phyloP scores from a whole-genome alignment of 2,113 vertebrate species.

The Diphyllodes magnificus region DNA sequence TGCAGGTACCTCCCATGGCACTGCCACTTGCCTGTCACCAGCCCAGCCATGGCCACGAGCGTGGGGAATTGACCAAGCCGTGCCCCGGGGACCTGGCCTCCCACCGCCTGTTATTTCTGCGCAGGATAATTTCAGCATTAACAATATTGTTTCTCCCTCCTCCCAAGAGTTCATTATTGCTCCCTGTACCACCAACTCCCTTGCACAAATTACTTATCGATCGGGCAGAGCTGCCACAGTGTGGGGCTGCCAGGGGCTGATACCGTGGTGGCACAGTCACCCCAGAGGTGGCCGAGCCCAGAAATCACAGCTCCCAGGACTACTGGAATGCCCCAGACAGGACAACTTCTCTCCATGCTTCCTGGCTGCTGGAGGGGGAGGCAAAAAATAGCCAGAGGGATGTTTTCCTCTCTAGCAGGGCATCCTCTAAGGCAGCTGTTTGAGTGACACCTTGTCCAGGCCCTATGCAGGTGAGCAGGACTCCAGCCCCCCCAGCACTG shows the following conservation, averaged over 20 bases:
- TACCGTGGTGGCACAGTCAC: rapidly evolving
- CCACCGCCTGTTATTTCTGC: not conserved
- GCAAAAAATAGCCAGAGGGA: not conserved
- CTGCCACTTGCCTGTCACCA: not conserved
- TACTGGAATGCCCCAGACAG: not conserved
- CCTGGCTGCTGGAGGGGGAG: not conserved
- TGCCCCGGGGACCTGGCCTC: not conserved
- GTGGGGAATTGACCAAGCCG: rapidly evolving
- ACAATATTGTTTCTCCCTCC: conserved; percentile 65
- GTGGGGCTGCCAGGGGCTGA: not conserved
- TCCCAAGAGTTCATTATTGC: conserved; percentile 66
- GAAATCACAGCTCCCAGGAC: not conserved
- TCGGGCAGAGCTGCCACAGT: conserved; percentile 1
- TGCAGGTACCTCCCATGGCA: rapidly evolving
- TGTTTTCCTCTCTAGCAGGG: not conserved
- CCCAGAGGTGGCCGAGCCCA: rapidly evolving
- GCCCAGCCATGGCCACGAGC: rapidly evolving
- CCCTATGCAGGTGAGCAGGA: not conserved
- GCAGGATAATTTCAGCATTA: conserved; percentile 45
- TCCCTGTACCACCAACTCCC: conserved; percentile 26
- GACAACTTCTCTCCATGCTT: not conserved
- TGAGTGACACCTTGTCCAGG: not conserved
- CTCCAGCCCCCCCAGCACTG: not conserved
- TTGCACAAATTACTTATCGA: conserved; percentile 67
- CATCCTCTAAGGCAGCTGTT: not conserved